Evolutionary conservation across 2,113 vertebrate species (phyloP), one percentile per base, ranked within the genome.

Genomic region (Ageneiosus marmoratus): DNA sequence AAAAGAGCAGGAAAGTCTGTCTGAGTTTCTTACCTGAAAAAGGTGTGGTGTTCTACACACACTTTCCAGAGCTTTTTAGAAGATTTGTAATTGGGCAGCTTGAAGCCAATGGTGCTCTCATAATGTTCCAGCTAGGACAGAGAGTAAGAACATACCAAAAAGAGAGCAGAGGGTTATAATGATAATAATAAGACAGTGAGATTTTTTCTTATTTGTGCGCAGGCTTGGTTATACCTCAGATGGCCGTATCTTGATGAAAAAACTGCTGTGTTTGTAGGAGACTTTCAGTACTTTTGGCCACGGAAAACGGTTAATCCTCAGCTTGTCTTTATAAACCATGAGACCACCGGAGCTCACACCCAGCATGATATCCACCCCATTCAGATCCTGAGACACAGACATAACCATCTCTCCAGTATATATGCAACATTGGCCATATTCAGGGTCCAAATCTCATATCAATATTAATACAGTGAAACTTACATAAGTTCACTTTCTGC

Each of bases 51-150:
- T 27, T 99, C 98, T 37, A 99, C 98, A 89, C 97, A 99, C 4
- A 99, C 98, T 91, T 99, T 99, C 98, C 98, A 99, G 84, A 99
- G 91, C 90, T 97, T 99, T 91, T 99, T 99, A n/a, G 98, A 95
- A 15, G 98, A 96, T 85, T 96, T 95, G 88, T 99, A 99, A 89
- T 95, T 99, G 27, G 97, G 97, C 84, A 99, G 94, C 89, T 98
- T 99, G 93, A 99, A 99, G 27, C 98, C 98, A 75, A 99, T 99
- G 24, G 97, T 97, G 85, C 97, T 99, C 92, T 99, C 98, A 58
- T 97, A 99, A 32, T 96, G 97, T 72, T 99, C 98, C 88, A 97
- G 95, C 97, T 99, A 89, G 4, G 88, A 88, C 0, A 83, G 41
- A 84, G 10, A 60, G 50, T 7, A 20, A 29, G 15, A 72, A 34